Conservation (phyloP, 2,113 vertebrate species). For the Indri indri region DNA sequence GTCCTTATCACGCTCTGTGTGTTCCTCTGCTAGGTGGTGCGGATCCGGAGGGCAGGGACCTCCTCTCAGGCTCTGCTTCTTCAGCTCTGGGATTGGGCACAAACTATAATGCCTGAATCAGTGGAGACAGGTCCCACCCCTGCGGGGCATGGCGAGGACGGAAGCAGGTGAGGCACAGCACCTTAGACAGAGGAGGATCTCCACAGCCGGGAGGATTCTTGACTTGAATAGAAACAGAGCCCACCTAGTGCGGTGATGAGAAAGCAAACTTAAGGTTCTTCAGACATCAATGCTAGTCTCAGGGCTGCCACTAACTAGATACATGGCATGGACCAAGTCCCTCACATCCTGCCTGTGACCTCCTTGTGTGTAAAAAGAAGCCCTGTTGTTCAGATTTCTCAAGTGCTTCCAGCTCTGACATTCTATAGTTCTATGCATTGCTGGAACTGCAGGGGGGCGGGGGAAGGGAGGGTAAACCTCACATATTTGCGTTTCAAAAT, state of each 20-base stretch:
- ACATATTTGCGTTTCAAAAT: constrained; percentile 51
- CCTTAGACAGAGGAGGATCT: not conserved
- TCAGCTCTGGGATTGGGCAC: fast-evolving
- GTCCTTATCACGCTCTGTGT: fast-evolving
- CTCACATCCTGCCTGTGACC: not conserved
- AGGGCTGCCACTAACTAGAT: not conserved
- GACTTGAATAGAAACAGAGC: not conserved
- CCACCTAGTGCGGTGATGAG: not conserved
- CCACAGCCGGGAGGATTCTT: not conserved
- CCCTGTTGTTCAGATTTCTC: not conserved
- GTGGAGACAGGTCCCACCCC: not conserved
- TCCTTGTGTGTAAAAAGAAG: not conserved
- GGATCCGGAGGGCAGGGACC: not conserved
- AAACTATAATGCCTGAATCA: not conserved
- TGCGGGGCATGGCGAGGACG: fast-evolving
- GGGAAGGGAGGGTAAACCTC: not conserved
- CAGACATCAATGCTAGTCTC: not conserved
- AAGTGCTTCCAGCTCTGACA: not conserved
- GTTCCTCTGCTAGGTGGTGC: not conserved
- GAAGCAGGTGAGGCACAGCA: fast-evolving
- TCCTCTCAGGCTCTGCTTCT: not conserved
- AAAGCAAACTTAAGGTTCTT: not conserved
- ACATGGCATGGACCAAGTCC: not conserved
- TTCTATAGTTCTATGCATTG: not conserved
- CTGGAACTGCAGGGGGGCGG: not conserved